These are phyloP conservation scores for Steinernema feltiae DNA, from an alignment of 1,140 invertebrate species.

Conservation along the genomic window DNA sequence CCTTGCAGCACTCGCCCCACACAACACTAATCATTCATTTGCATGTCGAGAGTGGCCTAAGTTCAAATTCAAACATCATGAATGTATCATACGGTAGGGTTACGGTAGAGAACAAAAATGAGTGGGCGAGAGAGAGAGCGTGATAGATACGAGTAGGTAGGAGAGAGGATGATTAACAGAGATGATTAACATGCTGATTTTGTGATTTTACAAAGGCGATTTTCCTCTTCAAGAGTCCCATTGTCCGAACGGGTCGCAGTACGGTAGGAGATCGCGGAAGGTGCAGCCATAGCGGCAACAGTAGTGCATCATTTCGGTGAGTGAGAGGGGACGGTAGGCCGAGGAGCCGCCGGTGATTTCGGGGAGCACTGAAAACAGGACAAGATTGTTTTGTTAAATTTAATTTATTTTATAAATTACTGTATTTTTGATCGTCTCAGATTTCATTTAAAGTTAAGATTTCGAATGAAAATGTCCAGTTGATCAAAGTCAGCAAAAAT, in stretches of 20 bases:
- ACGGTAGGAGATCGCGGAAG: slow-evolving; percentile 36
- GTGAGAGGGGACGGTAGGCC: slow-evolving; percentile 24
- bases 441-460: too few relatives aligned
- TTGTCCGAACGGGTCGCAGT: slow-evolving; percentile 37
- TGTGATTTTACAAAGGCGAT: too few relatives aligned
- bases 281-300: slow-evolving; percentile 36
- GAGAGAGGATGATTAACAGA: background rate
- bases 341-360: background rate
- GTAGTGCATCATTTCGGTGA: slow-evolving; percentile 40
- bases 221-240: slow-evolving; percentile 28
- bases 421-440: too few relatives aligned
- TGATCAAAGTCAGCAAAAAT: too few relatives aligned
- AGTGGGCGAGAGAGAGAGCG: background rate
- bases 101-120: background rate
- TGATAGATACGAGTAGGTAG: background rate
- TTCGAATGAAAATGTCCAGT: too few relatives aligned
- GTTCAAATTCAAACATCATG: background rate
- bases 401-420: too few relatives aligned
- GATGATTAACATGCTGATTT: too few relatives aligned
- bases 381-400: background rate
- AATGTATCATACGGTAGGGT: background rate
- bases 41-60: background rate
- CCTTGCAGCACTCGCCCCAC: background rate
- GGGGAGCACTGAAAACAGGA: background rate
- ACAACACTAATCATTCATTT: slow-evolving; percentile 13